Conservation (phyloP, 2,797 vertebrate species). For the Cygnus olor region DNA sequence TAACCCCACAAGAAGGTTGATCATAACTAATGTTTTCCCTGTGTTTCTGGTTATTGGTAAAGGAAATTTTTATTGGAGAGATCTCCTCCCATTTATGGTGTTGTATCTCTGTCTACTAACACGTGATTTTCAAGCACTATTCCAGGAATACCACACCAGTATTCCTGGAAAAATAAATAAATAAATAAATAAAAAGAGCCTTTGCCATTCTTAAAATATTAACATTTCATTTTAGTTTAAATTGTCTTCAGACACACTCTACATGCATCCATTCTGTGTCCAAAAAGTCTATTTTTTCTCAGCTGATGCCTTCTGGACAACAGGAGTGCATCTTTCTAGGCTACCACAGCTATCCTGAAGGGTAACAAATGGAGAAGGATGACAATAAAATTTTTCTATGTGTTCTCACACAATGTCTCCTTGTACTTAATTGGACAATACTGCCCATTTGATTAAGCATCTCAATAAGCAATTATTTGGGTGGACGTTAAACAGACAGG, state of each 20-base stretch:
- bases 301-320: neutral
- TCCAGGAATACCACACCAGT: neutral
- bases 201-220: neutral
- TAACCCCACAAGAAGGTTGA: neutral
- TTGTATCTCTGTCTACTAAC: neutral
- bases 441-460: neutral
- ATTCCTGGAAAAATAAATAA: neutral
- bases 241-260: neutral
- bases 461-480: neutral
- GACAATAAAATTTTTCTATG: neutral
- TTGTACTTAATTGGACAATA: neutral
- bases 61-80: neutral
- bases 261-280: neutral
- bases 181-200: neutral
- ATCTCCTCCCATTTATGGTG: neutral
- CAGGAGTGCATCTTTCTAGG: neutral
- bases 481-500: neutral
- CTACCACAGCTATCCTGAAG: neutral
- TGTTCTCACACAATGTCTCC: neutral
- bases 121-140: neutral
- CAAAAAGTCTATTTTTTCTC: neutral
- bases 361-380: neutral
- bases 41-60: neutral
- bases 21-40: rapidly evolving
- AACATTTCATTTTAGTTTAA: neutral